Percentiles rank a stretch among this genome's conserved stretches.
Evolutionary conservation across 1,140 invertebrate genomes (phyloP).

Genomic region (Aphelinus atriplicis): DNA sequence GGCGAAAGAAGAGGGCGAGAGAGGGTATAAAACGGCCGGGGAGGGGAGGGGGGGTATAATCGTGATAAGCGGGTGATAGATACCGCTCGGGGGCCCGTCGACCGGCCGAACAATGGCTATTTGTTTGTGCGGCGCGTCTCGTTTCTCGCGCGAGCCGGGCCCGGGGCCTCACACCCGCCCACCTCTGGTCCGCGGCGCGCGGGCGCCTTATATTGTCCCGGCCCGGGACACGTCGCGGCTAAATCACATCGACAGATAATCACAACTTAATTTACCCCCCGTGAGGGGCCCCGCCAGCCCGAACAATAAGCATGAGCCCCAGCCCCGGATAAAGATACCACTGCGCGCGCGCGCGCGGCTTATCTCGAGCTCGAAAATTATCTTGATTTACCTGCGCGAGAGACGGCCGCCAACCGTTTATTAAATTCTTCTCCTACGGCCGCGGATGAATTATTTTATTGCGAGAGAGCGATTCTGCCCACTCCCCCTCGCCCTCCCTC

Average conservation of each 20-base stretch:
- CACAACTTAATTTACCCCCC: conserved; percentile 66
- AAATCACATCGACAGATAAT: conserved; percentile 67
- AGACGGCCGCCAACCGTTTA: conserved; percentile 4
- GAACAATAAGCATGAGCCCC: neutral
- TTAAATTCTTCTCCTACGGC: neutral
- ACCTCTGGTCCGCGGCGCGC: conserved; percentile 24
- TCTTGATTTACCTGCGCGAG: conserved; percentile 15
- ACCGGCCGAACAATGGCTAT: conserved; percentile 61
- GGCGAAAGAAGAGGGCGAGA: conserved; percentile 6
- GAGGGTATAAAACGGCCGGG: conserved; percentile 39
- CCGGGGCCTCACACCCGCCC: conserved; percentile 37
- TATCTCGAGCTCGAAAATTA: conserved; percentile 3
- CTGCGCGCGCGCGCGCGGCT: neutral
- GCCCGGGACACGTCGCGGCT: conserved; percentile 48
- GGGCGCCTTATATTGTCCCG: neutral
- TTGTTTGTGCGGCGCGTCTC: conserved; percentile 57
- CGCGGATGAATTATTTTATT: conserved; percentile 28
- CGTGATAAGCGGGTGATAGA: conserved; percentile 68
- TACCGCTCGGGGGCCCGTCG: conserved; percentile 52
- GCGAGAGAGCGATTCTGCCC: neutral
- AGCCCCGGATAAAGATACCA: conserved; percentile 27
- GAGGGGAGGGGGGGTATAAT: conserved; percentile 61
- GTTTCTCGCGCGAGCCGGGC: conserved; percentile 21
- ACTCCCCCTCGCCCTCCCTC: conserved; percentile 29
- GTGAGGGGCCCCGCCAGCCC: conserved; percentile 47